These are phyloP conservation scores for Diplogasteroides magnus DNA, from an alignment of 1,140 invertebrate genomes.

Conservation along the genomic window DNA sequence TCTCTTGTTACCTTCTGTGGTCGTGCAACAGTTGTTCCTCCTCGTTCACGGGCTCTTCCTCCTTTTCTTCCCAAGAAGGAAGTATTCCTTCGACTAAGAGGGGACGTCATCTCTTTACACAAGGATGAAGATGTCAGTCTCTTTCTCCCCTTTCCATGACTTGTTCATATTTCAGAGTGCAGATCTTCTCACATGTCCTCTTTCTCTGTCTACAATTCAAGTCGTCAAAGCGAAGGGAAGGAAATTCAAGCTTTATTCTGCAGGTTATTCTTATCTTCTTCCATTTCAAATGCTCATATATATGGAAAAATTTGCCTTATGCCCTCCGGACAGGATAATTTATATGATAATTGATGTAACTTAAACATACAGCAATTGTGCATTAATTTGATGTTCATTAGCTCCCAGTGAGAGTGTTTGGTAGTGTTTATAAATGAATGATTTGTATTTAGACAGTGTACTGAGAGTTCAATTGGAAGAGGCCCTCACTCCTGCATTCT, in stretches of 20 bases:
- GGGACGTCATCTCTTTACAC: not conserved
- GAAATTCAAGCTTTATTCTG: not conserved
- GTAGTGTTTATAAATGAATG: not conserved
- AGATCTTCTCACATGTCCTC: not conserved
- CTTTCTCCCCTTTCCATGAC: too few relatives aligned
- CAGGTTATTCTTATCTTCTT: not conserved
- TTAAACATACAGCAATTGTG: not conserved
- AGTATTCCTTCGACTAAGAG: not conserved
- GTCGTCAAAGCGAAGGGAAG: not conserved
- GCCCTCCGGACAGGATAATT: too few relatives aligned
- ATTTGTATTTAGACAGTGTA: not conserved
- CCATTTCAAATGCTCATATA: too few relatives aligned
- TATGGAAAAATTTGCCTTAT: too few relatives aligned
- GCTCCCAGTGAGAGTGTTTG: not conserved
- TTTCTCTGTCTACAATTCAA: not conserved
- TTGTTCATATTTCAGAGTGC: too few relatives aligned
- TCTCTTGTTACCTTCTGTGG: not conserved
- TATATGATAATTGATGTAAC: not conserved
- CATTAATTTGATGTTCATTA: not conserved
- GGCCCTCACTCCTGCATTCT: not conserved
- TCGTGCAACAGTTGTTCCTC: not conserved
- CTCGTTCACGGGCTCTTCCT: not conserved
- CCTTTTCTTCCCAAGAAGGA: not conserved
- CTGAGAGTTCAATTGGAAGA: not conserved
- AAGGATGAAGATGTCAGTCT: not conserved